phyloP scores from a whole-genome alignment of 2,888 invertebrate species.

The Daptonema setosum region DNA sequence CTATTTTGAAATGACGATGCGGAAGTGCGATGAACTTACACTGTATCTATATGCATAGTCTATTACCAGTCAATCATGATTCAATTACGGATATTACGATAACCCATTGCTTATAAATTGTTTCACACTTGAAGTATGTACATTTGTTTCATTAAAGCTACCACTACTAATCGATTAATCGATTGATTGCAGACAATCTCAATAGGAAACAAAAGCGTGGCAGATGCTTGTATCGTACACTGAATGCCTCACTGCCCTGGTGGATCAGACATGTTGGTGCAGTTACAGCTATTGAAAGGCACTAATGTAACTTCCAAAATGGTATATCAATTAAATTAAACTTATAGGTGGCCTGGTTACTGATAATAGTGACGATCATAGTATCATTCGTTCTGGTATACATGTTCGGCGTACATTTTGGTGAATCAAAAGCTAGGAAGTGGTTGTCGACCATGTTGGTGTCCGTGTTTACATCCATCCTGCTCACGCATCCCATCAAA shows the following conservation, averaged over 20 bases:
- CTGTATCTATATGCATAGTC: too few species aligned
- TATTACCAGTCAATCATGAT: too few species aligned
- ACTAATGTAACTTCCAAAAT: background rate
- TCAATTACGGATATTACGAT: too few species aligned
- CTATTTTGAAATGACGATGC: too few species aligned
- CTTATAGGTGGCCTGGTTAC: constrained; percentile 27
- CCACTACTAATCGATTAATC: too few species aligned
- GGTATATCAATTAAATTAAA: background rate
- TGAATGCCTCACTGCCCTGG: constrained; percentile 19
- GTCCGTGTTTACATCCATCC: constrained; percentile 32
- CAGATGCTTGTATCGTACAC: background rate
- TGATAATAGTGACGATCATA: constrained; percentile 28
- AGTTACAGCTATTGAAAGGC: background rate
- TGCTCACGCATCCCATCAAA: constrained; percentile 35
- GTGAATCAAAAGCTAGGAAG: constrained; percentile 32
- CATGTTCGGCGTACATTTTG: constrained; percentile 33
- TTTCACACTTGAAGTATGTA: too few species aligned
- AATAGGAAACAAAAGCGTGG: too few species aligned
- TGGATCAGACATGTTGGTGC: constrained; percentile 19
- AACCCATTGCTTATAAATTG: too few species aligned
- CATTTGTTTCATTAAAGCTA: too few species aligned
- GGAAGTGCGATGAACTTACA: too few species aligned
- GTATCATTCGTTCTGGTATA: constrained; percentile 30
- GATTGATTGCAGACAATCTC: too few species aligned
- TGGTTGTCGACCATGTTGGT: constrained; percentile 34